Evolutionary conservation across 2,797 vertebrate species (phyloP).

Genomic region (Sebastes hubbsi): DNA sequence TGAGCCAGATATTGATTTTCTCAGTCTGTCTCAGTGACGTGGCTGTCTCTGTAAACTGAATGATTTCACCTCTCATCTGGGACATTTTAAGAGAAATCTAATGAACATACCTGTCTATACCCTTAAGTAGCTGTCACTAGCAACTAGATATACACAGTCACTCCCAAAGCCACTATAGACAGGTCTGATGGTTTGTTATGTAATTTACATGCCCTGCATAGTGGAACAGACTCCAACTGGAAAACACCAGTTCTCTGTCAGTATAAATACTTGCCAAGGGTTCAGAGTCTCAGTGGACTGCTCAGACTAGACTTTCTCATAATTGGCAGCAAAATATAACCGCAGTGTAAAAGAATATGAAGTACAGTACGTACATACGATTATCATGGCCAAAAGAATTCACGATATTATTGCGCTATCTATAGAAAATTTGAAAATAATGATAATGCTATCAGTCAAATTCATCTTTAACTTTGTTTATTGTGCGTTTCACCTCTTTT

Average conservation of each 20-base stretch:
- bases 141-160: not conserved
- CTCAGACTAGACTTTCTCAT: not conserved
- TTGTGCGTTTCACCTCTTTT: no score
- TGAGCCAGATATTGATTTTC: not conserved
- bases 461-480: no score
- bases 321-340: not conserved
- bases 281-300: not conserved
- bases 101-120: not conserved
- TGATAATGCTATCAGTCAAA: no score
- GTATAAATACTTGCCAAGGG: not conserved
- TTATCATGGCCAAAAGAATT: no score
- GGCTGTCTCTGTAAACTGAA: not conserved
- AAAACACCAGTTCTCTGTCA: not conserved
- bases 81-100: not conserved
- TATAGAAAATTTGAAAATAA: no score
- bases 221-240: not conserved
- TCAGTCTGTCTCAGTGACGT: not conserved
- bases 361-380: not conserved
- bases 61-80: conserved; percentile 10
- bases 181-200: not conserved
- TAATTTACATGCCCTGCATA: not conserved
- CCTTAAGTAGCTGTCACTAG: not conserved
- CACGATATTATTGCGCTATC: no score
- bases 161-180: not conserved
- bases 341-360: not conserved